These are phyloP conservation scores for Apamea anceps DNA, from an alignment of 2,888 invertebrate genomes.

Conservation along the genomic window DNA sequence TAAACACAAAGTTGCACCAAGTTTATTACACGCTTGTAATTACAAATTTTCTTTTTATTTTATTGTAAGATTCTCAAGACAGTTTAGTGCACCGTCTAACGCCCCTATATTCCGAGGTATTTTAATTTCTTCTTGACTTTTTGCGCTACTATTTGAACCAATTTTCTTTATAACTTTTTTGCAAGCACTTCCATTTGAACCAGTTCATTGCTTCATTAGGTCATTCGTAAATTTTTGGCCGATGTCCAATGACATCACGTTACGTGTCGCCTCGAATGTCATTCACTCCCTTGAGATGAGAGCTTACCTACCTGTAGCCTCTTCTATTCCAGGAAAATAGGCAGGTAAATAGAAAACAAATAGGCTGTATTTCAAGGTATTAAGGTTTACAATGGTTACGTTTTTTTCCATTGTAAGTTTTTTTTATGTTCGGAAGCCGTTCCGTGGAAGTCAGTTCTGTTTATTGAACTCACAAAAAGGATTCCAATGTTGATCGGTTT, in stretches of 20 bases:
- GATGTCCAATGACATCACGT: constrained; percentile 43
- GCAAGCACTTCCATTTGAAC: constrained; percentile 26
- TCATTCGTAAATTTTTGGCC: constrained; percentile 27
- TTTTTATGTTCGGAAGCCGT: constrained; percentile 79
- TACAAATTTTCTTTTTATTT: constrained; percentile 34
- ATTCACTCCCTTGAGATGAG: constrained; percentile 66
- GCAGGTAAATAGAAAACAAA: constrained; percentile 46
- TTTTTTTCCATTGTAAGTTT: constrained; percentile 58
- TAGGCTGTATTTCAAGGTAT: constrained; percentile 36
- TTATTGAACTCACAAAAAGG: constrained; percentile 81
- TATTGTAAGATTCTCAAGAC: constrained; percentile 16
- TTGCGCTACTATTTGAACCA: constrained; percentile 3
- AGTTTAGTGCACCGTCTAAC: constrained; percentile 11
- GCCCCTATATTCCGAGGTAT: background rate
- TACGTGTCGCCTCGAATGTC: constrained; percentile 66
- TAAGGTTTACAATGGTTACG: constrained; percentile 48
- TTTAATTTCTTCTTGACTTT: constrained; percentile 8
- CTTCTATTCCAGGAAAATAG: constrained; percentile 63
- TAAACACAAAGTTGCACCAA: constrained; percentile 39
- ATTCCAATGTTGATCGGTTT: constrained; percentile 82
- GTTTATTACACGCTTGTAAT: constrained; percentile 34
- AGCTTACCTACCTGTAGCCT: constrained; percentile 56
- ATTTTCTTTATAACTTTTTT: constrained; percentile 35
- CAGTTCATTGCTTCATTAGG: constrained; percentile 44
- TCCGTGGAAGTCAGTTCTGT: constrained; percentile 76